phyloP scores from a whole-genome alignment of 2,113 vertebrate genomes.

The Grantiella picta region DNA sequence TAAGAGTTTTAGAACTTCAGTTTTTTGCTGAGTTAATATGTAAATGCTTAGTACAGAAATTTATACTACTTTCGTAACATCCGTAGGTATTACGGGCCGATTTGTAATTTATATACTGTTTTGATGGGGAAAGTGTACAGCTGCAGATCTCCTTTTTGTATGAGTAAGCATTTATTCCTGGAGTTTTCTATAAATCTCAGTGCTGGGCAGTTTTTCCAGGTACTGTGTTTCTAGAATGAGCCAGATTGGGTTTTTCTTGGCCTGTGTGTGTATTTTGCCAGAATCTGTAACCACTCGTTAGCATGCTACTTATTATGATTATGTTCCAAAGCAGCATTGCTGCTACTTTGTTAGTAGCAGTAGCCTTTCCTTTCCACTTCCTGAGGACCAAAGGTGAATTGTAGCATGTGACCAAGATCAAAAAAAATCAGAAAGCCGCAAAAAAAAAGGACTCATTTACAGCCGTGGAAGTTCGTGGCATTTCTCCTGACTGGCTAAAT shows the following conservation, averaged over 20 bases:
- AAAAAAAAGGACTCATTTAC: neutral
- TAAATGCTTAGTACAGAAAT: neutral
- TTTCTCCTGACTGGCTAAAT: neutral
- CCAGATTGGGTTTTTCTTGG: neutral
- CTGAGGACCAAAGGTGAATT: neutral
- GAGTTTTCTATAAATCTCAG: neutral
- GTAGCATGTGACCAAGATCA: neutral
- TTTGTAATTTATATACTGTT: neutral
- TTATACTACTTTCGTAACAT: neutral
- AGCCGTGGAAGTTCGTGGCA: neutral
- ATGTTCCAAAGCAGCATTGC: neutral
- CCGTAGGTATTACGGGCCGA: neutral
- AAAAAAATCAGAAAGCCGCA: neutral
- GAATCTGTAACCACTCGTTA: neutral
- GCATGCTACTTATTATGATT: neutral
- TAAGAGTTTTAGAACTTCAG: conserved; percentile 9
- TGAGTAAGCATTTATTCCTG: neutral
- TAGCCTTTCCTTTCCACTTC: neutral
- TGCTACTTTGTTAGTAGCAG: neutral
- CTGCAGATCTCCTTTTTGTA: neutral
- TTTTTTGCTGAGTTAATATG: conserved; percentile 20
- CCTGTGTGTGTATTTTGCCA: neutral
- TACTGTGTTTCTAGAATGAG: neutral
- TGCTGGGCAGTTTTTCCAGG: neutral
- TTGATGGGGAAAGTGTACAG: neutral